Conservation (phyloP, 2,888 invertebrate species). For the Meloe dianella region DNA sequence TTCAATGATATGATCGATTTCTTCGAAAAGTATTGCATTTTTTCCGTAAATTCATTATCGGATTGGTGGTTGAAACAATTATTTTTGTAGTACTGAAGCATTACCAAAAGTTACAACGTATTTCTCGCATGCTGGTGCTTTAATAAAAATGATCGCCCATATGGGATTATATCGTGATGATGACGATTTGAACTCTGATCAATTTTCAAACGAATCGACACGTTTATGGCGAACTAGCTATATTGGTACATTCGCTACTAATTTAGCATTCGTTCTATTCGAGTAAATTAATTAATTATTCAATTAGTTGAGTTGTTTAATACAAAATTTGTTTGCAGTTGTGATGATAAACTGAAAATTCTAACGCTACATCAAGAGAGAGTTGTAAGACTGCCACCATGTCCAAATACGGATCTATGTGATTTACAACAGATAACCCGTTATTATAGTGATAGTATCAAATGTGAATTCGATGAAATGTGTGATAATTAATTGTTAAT, state of each 20-base stretch:
- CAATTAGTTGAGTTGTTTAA: neutral
- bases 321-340: slow-evolving; percentile 44
- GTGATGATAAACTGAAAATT: slow-evolving; percentile 61
- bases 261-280: slow-evolving; percentile 74
- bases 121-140: slow-evolving; percentile 83
- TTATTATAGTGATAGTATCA: slow-evolving; percentile 66
- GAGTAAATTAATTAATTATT: slow-evolving; percentile 40
- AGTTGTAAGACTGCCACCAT: slow-evolving; percentile 71
- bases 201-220: slow-evolving; percentile 53
- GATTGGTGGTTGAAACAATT: neutral
- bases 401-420: slow-evolving; percentile 70
- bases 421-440: slow-evolving; percentile 65
- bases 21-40: slow-evolving; percentile 71
- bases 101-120: slow-evolving; percentile 64
- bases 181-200: slow-evolving; percentile 65
- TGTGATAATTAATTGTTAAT: slow-evolving; percentile 61
- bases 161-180: slow-evolving; percentile 75
- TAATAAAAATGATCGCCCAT: slow-evolving; percentile 76
- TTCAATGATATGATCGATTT: slow-evolving; percentile 73
- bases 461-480: slow-evolving; percentile 73
- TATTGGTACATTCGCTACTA: slow-evolving; percentile 82
- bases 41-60: too few relatives aligned
- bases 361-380: slow-evolving; percentile 79
- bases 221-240: slow-evolving; percentile 67
- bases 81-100: slow-evolving; percentile 43